These are phyloP conservation scores for Harpagifer antarcticus DNA, from an alignment of 2,797 vertebrate genomes.

Conservation along the genomic window DNA sequence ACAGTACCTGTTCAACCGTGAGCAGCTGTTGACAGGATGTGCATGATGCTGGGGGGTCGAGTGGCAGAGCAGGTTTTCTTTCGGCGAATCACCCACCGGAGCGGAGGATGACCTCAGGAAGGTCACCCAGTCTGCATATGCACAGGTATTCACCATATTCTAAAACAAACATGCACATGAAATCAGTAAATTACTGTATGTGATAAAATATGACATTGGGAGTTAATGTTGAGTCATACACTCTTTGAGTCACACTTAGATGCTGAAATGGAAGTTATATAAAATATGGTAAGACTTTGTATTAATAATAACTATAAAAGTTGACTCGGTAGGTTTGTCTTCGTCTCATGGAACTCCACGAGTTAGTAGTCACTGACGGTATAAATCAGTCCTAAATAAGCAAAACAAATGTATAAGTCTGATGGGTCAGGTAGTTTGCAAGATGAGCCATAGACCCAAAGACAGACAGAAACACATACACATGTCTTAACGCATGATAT, in stretches of 20 bases:
- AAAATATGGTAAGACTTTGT: background rate
- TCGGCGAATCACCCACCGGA: slow-evolving; percentile 90
- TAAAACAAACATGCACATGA: background rate
- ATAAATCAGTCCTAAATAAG: too few species aligned
- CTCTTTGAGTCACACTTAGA: too few species aligned
- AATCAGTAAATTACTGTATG: background rate
- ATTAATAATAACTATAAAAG: background rate
- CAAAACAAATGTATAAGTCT: too few species aligned
- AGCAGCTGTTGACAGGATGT: slow-evolving; percentile 97
- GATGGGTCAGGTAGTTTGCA: too few species aligned
- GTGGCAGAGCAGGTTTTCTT: slow-evolving; percentile 97
- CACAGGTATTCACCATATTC: slow-evolving; percentile 73
- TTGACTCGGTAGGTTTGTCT: too few species aligned
- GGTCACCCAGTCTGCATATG: slow-evolving; percentile 96
- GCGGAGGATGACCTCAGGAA: slow-evolving; percentile 96
- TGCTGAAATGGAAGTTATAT: background rate
- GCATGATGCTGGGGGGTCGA: slow-evolving; percentile 95
- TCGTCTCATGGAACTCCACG: too few species aligned
- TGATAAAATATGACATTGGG: background rate
- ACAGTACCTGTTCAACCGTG: slow-evolving; percentile 93
- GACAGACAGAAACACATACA: too few species aligned
- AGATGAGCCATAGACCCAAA: too few species aligned
- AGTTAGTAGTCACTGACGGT: too few species aligned
- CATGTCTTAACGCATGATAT: too few species aligned
- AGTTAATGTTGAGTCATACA: background rate